Base-by-base conservation (phyloP, 2,888 invertebrate species). In the Erynnis tages region DNA sequence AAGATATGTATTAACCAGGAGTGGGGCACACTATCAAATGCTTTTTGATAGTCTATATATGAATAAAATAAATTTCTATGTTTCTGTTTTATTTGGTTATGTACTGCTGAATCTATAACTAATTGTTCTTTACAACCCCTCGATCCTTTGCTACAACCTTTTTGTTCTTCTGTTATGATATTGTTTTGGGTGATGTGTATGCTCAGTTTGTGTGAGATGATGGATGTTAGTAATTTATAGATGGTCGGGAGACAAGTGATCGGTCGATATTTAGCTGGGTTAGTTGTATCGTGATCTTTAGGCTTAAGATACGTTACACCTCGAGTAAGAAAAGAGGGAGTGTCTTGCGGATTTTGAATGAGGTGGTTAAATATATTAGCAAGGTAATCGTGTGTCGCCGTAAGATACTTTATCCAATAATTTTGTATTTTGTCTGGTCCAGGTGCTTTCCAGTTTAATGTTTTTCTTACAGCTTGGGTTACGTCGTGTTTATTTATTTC, bases 261-360 rank as follows among this genome's bases (percentile, higher is more conserved):
- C 16, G 63, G 64, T 41, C 62, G 40, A 19, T 63, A 67, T 54
- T 65, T 58, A 1, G 58, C 30, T n/a, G 65, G 63, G n/a, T 64
- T 58, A 4, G 8, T 16, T 0, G 44, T 47, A 11, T 54, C 34
- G 8, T 11, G 8, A 19, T 41, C 46, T 35, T 53, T 53, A 7
- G 47, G 46, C 11, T 46, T 46, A 21, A 53, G 8, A 10, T 53
- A 53, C 1, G 53, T 53, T 7, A 47, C 35, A 1, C 53, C 53
- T 34, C 35, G 40, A 6, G 53, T 53, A n/a, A 53, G n/a, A 14
- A 53, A 53, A 4, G 25, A n/a, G 6, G 54, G 54, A 3, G 35
- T 48, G 1, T 35, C 37, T 2, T 49, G 37, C 14, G 40, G 48
- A 5, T 48, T 23, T 2, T 35, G n/a, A 19, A 54, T 49, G 8